Evolutionary conservation across 1,140 invertebrate species (phyloP), one percentile per base, ranked within the genome.

Genomic region (Euura lappo): DNA sequence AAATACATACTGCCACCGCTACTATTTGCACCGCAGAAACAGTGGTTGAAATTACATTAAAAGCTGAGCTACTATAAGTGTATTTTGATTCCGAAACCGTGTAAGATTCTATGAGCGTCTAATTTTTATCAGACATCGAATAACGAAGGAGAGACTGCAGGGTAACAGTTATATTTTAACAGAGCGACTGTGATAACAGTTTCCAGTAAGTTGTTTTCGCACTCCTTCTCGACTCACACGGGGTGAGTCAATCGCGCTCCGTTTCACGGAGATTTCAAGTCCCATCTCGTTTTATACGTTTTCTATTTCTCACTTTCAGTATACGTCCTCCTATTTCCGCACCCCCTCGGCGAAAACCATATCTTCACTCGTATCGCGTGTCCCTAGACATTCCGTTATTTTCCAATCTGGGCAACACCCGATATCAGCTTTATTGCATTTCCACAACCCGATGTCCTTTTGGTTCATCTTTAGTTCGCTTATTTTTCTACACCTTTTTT

Each of bases 401-500:
- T 60, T 60, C 51, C 51, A 60, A 60, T 60, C 51, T 60, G 51
- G 8, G 10, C 51, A 8, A 60, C 51, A 60, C 51, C 51, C 51
- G 51, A 60, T 60, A 60, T 60, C 13, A n/a, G 3, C 51, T 60
- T 60, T 60, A 60, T 60, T 60, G 13, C 51, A 60, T 60, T 60
- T 60, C 51, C 51, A 60, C 51, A n/a, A 8, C 51, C 51, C 51
- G 13, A 60, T 60, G 51, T 60, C 51, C 51, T 60, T 60, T 60
- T n/a, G 51, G 51, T n/a, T 60, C 51, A 60, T 60, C 51, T 60
- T 60, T 60, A 8, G 51, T n/a, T n/a, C 51, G 4, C 51, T n/a
- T 60, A 8, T n/a, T 8, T n/a, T 11, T 60, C 51, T n/a, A 8
- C 51, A 11, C 13, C 6, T n/a, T 60, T n/a, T 60, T 60, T n/a